Evolutionary conservation across 2,888 invertebrate genomes (phyloP).

Genomic region (Acronicta leporina): DNA sequence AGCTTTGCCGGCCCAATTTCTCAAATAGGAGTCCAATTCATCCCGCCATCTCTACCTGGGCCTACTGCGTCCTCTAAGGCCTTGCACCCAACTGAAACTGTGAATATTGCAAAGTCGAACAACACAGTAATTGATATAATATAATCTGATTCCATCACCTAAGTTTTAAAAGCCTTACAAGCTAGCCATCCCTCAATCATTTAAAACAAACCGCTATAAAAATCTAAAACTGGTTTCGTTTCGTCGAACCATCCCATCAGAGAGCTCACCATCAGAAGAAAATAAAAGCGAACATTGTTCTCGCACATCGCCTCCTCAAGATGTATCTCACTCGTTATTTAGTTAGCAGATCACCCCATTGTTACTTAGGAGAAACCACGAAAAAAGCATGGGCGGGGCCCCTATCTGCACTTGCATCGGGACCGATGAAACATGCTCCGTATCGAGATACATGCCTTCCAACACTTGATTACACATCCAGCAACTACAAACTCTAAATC

Average conservation of each 20-base stretch:
- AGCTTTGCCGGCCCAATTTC: no score
- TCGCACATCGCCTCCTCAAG: constrained; percentile 73
- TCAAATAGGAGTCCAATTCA: no score
- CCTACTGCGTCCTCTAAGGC: no score
- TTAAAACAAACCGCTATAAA: constrained; percentile 59
- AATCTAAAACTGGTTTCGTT: constrained; percentile 53
- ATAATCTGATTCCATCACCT: background rate
- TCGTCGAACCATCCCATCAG: constrained; percentile 60
- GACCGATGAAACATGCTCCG: constrained; percentile 83
- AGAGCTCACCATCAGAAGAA: constrained; percentile 59
- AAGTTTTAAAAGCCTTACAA: constrained; percentile 20
- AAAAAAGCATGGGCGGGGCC: constrained; percentile 88
- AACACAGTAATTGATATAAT: constrained; percentile 7
- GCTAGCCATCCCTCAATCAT: constrained; percentile 46
- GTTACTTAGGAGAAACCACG: constrained; percentile 86
- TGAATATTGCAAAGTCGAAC: background rate
- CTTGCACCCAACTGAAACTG: background rate
- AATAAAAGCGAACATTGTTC: constrained; percentile 74
- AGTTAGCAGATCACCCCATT: constrained; percentile 88
- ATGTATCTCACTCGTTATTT: constrained; percentile 85
- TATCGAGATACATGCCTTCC: constrained; percentile 86
- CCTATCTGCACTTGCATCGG: constrained; percentile 80
- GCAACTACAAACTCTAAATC: constrained; percentile 55
- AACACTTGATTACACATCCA: constrained; percentile 64
- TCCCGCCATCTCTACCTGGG: no score